Conservation (phyloP, 2,113 vertebrate species). For the Pimephales promelas region DNA sequence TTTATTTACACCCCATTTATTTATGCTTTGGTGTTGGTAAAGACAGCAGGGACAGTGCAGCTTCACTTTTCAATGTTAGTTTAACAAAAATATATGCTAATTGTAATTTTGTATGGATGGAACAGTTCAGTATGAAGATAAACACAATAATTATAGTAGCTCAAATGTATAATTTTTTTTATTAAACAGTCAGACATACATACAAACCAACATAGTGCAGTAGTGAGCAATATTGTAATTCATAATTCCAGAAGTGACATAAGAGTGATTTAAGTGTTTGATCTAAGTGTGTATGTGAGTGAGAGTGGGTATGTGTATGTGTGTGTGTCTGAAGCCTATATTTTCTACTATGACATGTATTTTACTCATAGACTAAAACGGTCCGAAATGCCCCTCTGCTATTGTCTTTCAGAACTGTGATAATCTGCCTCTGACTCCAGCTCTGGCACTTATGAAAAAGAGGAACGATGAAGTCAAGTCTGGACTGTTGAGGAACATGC, state of each 20-base stretch:
- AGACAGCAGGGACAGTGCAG: neutral
- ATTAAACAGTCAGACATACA: too few species aligned
- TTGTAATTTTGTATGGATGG: neutral
- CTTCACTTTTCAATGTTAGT: neutral
- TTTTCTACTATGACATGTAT: too few species aligned
- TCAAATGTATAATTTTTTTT: neutral
- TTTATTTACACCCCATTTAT: conserved; percentile 1
- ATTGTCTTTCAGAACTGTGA: conserved; percentile 60
- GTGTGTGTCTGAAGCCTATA: too few species aligned
- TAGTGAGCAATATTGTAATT: too few species aligned
- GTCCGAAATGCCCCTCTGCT: neutral
- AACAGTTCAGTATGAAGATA: neutral
- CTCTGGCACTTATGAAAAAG: conserved; percentile 79
- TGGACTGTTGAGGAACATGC: conserved; percentile 47
- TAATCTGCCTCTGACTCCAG: conserved; percentile 67
- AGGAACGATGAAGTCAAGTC: conserved; percentile 69
- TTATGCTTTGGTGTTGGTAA: neutral
- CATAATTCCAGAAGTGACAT: too few species aligned
- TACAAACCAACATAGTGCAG: too few species aligned
- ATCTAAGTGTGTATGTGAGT: too few species aligned
- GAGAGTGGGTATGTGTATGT: too few species aligned
- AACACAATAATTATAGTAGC: neutral
- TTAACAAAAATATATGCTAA: neutral
- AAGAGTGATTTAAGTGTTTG: too few species aligned
- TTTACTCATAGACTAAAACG: neutral